Percentiles rank a stretch among this genome's conserved stretches.
phyloP scores from a whole-genome alignment of 2,113 vertebrate genomes.

The Oncorhynchus nerka region DNA sequence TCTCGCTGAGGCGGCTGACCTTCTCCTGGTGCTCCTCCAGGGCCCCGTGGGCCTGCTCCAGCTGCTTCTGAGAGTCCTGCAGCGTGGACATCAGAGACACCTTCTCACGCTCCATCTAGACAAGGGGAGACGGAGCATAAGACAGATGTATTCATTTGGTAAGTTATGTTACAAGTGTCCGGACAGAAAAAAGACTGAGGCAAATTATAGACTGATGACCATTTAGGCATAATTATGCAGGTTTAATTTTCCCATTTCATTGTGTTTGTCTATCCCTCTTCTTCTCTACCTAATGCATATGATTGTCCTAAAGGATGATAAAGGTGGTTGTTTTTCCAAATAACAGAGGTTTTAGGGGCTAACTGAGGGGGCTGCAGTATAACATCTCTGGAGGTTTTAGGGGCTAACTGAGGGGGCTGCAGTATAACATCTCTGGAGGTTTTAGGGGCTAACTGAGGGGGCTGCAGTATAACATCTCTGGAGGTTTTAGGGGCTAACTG shows the following conservation, averaged over 20 bases:
- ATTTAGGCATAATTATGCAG: too few relatives aligned
- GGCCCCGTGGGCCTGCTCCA: constrained; percentile 87
- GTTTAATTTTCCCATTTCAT: too few relatives aligned
- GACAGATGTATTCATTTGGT: neutral
- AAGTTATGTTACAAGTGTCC: too few relatives aligned
- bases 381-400: too few relatives aligned
- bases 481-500: too few relatives aligned
- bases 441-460: too few relatives aligned
- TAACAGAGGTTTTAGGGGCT: neutral
- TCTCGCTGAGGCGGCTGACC: constrained; percentile 89
- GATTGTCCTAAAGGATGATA: neutral
- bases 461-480: too few relatives aligned
- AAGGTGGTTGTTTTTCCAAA: neutral
- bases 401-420: too few relatives aligned
- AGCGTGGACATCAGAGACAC: constrained; percentile 85
- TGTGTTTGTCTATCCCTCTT: neutral
- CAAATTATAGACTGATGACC: too few relatives aligned
- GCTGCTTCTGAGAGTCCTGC: constrained; percentile 95
- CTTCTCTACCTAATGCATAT: neutral
- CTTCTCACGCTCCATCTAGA: constrained; percentile 95
- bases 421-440: too few relatives aligned
- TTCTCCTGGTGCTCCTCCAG: constrained; percentile 92
- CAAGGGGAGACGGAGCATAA: neutral
- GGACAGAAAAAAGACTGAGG: too few relatives aligned
- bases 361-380: too few relatives aligned